A percentile compares a stretch with the other conserved stretches of the same genome.
These are phyloP conservation scores for Ellobius talpinus DNA, from an alignment of 2,113 vertebrate species.

Conservation along the genomic window DNA sequence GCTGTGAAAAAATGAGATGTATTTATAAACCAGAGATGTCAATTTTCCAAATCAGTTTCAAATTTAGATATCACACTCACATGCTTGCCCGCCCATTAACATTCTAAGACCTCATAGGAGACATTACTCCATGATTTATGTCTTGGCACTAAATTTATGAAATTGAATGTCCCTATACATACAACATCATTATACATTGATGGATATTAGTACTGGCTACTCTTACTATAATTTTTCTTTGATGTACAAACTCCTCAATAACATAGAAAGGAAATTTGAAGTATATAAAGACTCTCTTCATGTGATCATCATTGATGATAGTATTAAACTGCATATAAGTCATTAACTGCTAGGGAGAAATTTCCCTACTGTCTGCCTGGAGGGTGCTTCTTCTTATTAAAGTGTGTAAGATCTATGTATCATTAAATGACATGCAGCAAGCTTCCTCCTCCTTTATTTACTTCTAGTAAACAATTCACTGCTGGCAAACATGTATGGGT, in stretches of 20 bases:
- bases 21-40: conserved; percentile 71
- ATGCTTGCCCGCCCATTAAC: background rate
- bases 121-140: background rate
- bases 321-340: conserved; percentile 79
- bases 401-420: conserved; percentile 72
- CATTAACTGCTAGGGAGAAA: conserved; percentile 63
- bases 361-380: conserved; percentile 76
- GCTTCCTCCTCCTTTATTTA: conserved; percentile 71
- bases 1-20: conserved; percentile 68
- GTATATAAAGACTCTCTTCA: conserved; percentile 61
- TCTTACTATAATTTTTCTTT: conserved; percentile 64
- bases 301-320: conserved; percentile 72
- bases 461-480: conserved; percentile 76
- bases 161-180: background rate
- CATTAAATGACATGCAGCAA: conserved; percentile 76
- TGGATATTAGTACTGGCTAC: background rate
- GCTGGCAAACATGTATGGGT: background rate
- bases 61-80: background rate
- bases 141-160: background rate
- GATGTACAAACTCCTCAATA: conserved; percentile 53
- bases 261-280: conserved; percentile 61
- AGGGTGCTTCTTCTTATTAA: conserved; percentile 83
- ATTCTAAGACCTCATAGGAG: background rate
- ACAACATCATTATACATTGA: background rate
- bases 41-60: conserved; percentile 72